Evolutionary conservation across 2,888 invertebrate species (phyloP), one percentile per base, ranked within the genome.

Genomic region (Pristionchus fissidentatus): DNA sequence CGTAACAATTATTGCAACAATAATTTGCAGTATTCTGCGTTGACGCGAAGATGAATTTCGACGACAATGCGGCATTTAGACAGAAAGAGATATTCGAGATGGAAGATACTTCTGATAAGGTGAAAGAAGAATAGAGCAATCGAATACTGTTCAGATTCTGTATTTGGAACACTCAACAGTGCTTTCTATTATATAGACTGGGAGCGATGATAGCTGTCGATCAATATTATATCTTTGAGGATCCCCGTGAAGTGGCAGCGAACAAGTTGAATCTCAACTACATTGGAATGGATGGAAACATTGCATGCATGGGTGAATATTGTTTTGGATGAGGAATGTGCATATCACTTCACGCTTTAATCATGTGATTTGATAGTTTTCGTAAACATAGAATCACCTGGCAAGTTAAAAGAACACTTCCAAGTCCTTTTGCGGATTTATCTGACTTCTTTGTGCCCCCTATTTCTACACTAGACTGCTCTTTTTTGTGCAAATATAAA

Each of bases 1-100:
- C 19, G 52, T 15, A 49, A 49, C 52, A 49, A 49, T 10, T 15
- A 49, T 49, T 15, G 5, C 52, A 19, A 52, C 52, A 52, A 52
- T 62, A 62, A 32, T 46, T 84, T 89, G 81, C 90, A 93, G 97
- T 99, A 0, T 95, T 98, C 85, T 96, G 97, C 55, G 97, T 99
- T 79, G 99, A 99, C 94, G 99, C 99, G 5, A 99, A 99, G 93
- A 95, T 99, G 87, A 96, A 97, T 92, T 99, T 99, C 94, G 99
- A 99, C 93, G 99, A 99, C 93, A 98, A 98, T 94, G 98, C 99
- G 0, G 95, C 95, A 90, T 99, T 96, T 92, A 95, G 98, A 85
- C 94, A 94, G 89, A 95, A 95, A 92, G 95, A 95, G 29, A 95
- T 99, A 85, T 99, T 98, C 94, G 95, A 95, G 22, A 94, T 97